phyloP scores from a whole-genome alignment of 2,113 vertebrate species.

The Struthidea cinerea region DNA sequence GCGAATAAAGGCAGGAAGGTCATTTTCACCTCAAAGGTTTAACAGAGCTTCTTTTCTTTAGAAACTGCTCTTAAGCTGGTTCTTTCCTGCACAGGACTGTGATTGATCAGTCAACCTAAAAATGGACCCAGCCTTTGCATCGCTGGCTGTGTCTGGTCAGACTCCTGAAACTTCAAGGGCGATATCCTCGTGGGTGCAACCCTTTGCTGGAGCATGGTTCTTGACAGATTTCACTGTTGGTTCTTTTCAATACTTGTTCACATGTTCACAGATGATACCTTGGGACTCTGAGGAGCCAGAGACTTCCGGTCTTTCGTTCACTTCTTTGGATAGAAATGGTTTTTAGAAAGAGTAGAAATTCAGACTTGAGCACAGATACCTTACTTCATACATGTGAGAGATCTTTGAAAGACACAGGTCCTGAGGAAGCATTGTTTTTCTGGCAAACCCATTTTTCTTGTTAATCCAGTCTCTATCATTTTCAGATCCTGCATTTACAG shows the following conservation, averaged over 20 bases:
- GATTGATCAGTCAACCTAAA: background rate
- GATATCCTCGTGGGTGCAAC: background rate
- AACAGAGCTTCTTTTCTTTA: background rate
- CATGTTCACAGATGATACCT: accelerated
- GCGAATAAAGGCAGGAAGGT: background rate
- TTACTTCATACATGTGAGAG: accelerated
- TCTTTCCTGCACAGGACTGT: background rate
- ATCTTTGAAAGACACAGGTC: background rate
- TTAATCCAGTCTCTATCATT: background rate
- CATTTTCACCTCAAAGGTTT: background rate
- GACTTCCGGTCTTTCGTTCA: background rate
- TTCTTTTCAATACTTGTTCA: background rate
- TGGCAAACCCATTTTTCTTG: background rate
- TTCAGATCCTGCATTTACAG: background rate
- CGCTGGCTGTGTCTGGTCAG: background rate
- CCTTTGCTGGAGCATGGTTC: background rate
- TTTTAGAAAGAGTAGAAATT: background rate
- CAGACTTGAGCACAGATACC: background rate
- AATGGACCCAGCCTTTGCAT: background rate
- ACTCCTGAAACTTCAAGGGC: background rate
- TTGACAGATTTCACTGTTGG: background rate
- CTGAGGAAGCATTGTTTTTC: background rate
- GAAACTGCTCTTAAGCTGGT: background rate
- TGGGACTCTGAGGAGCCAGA: background rate
- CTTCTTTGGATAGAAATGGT: background rate